These are phyloP conservation scores for Oryzias sinensis DNA, from an alignment of 2,797 vertebrate species.

Conservation along the genomic window DNA sequence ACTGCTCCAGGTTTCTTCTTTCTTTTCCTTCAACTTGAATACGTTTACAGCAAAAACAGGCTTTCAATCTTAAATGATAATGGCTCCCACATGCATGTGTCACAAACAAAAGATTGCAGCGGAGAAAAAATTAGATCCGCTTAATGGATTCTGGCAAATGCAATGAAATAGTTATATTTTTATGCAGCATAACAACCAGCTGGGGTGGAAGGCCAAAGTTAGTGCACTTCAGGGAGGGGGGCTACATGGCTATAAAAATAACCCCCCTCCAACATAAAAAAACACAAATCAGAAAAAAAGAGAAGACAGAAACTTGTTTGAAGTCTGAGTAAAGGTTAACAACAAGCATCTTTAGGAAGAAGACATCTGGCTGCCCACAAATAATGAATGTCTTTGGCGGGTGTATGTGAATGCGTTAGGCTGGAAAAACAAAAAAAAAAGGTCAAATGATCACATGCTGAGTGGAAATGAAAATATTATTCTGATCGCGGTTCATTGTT, in stretches of 20 bases:
- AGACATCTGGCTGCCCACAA: not conserved
- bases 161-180: conserved; percentile 21
- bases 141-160: conserved; percentile 5
- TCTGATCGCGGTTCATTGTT: not conserved
- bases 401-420: not conserved
- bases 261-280: not conserved
- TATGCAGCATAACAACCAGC: conserved; percentile 44
- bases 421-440: not conserved
- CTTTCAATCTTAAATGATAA: conserved; percentile 35
- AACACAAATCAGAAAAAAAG: too few relatives aligned
- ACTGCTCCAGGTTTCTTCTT: too few relatives aligned
- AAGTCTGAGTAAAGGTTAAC: too few relatives aligned
- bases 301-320: too few relatives aligned
- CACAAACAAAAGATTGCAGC: conserved; percentile 57
- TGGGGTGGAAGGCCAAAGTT: conserved; percentile 51
- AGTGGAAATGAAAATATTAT: not conserved
- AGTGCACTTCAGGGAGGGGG: conserved; percentile 23
- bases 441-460: conserved; percentile 1
- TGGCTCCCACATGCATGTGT: conserved; percentile 53
- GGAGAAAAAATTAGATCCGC: conserved; percentile 53
- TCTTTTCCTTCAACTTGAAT: conserved; percentile 11
- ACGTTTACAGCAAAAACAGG: conserved; percentile 11
- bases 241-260: conserved; percentile 3
- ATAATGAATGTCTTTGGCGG: not conserved
- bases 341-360: not conserved